These are phyloP conservation scores for Drosophila ezoana DNA, from an alignment of 2,888 invertebrate species.

Conservation along the genomic window DNA sequence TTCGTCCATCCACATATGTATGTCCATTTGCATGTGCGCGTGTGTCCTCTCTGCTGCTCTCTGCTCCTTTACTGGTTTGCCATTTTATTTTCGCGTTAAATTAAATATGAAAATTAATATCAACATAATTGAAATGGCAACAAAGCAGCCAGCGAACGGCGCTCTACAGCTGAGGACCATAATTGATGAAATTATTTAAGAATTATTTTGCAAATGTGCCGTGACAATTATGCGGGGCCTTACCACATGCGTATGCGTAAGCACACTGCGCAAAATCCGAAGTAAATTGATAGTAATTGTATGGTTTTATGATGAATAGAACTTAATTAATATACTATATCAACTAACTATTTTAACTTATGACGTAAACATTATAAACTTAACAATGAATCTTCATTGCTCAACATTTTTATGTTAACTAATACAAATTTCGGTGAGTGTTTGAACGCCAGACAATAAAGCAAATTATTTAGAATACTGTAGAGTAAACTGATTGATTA, in stretches of 20 bases:
- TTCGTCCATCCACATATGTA: not conserved
- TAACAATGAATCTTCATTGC: too few species aligned
- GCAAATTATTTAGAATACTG: too few species aligned
- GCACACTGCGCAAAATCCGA: conserved; percentile 34
- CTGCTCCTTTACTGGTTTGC: conserved; percentile 9
- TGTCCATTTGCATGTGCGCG: not conserved
- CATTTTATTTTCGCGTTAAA: conserved; percentile 71
- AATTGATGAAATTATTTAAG: conserved; percentile 80
- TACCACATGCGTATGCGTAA: conserved; percentile 31
- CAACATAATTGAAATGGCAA: conserved; percentile 80
- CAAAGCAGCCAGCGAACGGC: conserved; percentile 17
- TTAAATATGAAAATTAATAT: conserved; percentile 82
- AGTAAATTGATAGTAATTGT: not conserved
- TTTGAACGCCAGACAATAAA: not conserved
- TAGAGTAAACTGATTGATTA: too few species aligned
- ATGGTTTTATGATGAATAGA: not conserved
- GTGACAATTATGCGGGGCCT: conserved; percentile 73
- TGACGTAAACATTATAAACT: not conserved
- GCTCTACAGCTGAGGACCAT: conserved; percentile 56
- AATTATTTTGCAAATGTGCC: conserved; percentile 77
- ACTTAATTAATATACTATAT: not conserved
- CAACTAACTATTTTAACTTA: not conserved
- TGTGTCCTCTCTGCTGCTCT: conserved; percentile 4
- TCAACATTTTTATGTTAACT: too few species aligned
- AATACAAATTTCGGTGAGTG: not conserved